Evolutionary conservation across 2,797 vertebrate species (phyloP).

Genomic region (Acipenser ruthenus): DNA sequence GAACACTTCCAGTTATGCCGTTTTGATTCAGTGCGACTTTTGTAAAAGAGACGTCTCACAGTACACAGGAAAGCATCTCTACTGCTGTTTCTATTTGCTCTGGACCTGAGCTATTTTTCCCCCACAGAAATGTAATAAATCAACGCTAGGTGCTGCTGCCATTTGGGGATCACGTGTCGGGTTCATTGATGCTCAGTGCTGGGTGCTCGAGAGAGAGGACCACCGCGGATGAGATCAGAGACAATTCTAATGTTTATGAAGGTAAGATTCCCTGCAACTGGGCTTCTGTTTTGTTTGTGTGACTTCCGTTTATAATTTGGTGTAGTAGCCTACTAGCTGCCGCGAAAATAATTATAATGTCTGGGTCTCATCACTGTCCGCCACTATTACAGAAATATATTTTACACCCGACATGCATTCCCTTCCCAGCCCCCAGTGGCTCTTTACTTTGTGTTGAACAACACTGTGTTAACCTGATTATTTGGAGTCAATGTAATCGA

Average conservation of each 20-base stretch:
- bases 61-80: slow-evolving; percentile 5
- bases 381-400: background rate
- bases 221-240: slow-evolving; percentile 44
- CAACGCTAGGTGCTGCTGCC: slow-evolving; percentile 25
- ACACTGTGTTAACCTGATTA: background rate
- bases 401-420: background rate
- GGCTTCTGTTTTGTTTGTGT: background rate
- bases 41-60: slow-evolving; percentile 18
- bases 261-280: slow-evolving; percentile 36
- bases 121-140: slow-evolving; percentile 13
- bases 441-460: background rate
- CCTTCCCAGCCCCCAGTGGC: background rate
- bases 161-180: slow-evolving; percentile 17
- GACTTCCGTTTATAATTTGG: background rate
- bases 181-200: slow-evolving; percentile 30
- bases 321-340: background rate
- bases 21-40: no score
- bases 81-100: background rate
- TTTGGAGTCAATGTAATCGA: background rate
- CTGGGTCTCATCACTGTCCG: background rate
- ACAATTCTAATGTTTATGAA: slow-evolving; percentile 52
- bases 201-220: slow-evolving; percentile 31
- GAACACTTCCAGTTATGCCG: no score
- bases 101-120: slow-evolving; percentile 5
- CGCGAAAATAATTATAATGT: background rate